Evolutionary conservation across 2,888 invertebrate species (phyloP), one percentile per base, ranked within the genome.

Genomic region (Pachliopta kotzebuea): DNA sequence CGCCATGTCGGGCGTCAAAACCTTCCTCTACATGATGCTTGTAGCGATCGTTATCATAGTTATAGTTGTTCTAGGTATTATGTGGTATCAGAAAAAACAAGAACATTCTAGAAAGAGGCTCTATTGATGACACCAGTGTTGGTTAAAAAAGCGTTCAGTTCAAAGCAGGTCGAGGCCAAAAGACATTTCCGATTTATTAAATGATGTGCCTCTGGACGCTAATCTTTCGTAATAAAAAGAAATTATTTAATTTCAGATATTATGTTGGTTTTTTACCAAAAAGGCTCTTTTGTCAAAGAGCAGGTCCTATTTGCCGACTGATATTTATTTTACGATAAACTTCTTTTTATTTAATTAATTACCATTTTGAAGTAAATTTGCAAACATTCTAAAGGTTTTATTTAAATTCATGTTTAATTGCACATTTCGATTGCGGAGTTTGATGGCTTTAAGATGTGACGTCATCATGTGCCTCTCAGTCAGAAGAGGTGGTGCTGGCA

Each of bases 21-120:
- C 98, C 61, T 98, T 99, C 88, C 92, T 98, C 3, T 93, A 98
- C 68, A 95, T 99, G 90, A 93, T 99, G 72, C 93, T 96, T 60
- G 95, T 96, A 18, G 95, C 98, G 60, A 93, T 99, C 29, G 96
- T 95, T 3, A 85, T 98, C 14, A 96, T 97, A 54, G 96, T 95
- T 0, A 94, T 96, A 69, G 95, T 96, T 0, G 96, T 98, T 4
- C 94, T 98, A 62, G 98, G 96, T 31, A 96, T 98, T 68, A 96
- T 98, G 93, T 96, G 97, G 83, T 98, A 98, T 83, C 97, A 98
- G 83, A 98, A 98, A 80, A 95, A 96, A 67, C 96, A 97, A 80
- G 97, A 98, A 80, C 95, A 96, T 71, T 95, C 95, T 67, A 93
- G 97, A 75, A 99, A 99, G 88, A 94, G 98, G 75, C 96, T 98